Percentiles rank a stretch among this genome's conserved stretches.
Evolutionary conservation across 2,113 vertebrate genomes (phyloP).

Genomic region (Tauraco erythrolophus): DNA sequence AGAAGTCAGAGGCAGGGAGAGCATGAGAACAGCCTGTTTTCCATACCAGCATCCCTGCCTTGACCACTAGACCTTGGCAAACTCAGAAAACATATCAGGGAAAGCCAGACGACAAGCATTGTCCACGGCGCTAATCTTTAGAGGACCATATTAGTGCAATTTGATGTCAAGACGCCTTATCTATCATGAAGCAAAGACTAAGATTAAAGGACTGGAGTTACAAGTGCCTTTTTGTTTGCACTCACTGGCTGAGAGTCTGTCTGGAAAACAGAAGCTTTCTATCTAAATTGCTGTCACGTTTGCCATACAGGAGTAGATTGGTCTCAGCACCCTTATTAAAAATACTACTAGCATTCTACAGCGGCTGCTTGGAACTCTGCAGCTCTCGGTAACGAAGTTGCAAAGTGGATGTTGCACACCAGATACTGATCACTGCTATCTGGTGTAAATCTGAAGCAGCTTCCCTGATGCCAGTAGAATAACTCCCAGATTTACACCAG

Average conservation of each 20-base stretch:
- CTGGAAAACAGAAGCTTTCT: constrained; percentile 37
- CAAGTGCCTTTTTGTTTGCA: constrained; percentile 68
- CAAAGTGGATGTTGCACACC: not conserved
- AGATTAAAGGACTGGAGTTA: constrained; percentile 63
- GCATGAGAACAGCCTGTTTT: not conserved
- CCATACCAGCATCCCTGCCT: not conserved
- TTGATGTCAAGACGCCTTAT: constrained; percentile 55
- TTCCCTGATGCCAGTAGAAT: not conserved
- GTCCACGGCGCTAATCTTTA: constrained; percentile 51
- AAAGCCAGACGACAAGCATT: not conserved
- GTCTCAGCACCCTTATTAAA: constrained; percentile 61
- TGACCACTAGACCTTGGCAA: not conserved
- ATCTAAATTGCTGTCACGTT: constrained; percentile 58
- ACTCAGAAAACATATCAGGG: not conserved
- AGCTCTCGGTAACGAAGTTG: not conserved
- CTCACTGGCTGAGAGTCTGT: constrained; percentile 46
- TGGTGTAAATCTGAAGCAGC: not conserved
- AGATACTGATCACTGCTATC: not conserved
- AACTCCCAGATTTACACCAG: not conserved
- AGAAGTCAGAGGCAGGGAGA: not conserved
- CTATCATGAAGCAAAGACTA: constrained; percentile 32
- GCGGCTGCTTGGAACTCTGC: not conserved
- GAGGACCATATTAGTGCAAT: constrained; percentile 49
- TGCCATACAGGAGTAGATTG: constrained; percentile 11
- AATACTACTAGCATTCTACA: not conserved